Conservation (phyloP, 2,113 vertebrate species). For the Bombycilla garrulus region DNA sequence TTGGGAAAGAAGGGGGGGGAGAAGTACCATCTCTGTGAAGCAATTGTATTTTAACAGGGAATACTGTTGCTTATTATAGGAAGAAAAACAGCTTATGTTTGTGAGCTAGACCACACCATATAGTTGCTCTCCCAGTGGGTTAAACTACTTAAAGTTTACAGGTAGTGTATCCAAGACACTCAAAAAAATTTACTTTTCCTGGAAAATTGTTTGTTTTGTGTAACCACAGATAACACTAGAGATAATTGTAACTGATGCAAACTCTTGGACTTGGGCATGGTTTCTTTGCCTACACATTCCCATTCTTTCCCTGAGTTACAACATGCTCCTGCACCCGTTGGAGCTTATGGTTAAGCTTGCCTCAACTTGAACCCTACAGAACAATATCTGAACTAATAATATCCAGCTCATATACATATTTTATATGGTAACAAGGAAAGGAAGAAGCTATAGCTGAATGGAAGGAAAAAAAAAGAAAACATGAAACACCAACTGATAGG, state of each 20-base stretch:
- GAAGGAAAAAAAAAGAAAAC: not conserved
- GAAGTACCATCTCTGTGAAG: not conserved
- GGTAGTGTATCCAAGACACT: not conserved
- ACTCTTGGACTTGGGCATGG: not conserved
- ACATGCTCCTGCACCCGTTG: not conserved
- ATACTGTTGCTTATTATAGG: not conserved
- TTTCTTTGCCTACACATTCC: not conserved
- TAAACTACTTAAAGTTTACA: not conserved
- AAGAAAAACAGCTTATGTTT: not conserved
- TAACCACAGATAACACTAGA: not conserved
- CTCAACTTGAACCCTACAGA: not conserved
- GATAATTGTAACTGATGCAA: not conserved
- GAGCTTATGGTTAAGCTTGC: not conserved
- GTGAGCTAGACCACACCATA: not conserved
- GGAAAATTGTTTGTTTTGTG: not conserved
- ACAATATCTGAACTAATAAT: not conserved
- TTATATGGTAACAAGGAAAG: not conserved
- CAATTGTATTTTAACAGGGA: not conserved
- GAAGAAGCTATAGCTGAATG: not conserved
- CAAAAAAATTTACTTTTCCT: not conserved
- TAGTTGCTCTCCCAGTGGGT: not conserved
- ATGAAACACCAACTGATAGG: not conserved
- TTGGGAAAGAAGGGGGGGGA: not conserved
- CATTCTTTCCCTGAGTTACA: not conserved
- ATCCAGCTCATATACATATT: not conserved